Base-by-base conservation (phyloP, 2,888 invertebrate genomes). In the Notodonta ziczac region DNA sequence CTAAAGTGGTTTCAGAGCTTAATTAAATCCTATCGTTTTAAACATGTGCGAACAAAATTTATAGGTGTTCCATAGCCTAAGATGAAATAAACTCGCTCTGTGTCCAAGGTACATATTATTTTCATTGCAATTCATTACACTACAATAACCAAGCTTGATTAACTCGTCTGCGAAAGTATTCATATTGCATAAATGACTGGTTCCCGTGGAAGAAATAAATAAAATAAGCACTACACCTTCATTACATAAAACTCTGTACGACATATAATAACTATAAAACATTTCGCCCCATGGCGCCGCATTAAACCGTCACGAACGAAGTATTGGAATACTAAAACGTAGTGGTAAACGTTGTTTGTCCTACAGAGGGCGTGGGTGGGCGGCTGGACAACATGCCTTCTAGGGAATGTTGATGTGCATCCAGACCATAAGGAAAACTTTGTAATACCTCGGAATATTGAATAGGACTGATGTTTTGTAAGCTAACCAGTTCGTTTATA, bases 341-440 rank as follows among this genome's bases (percentile, higher is more conserved):
- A 74, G 76, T 78, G 72, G 74, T 76, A 76, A 73, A 72, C 76
- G 82, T 78, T 83, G 80, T 83, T 84, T 82, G 74, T 80, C 72
- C 82, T 76, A 73, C 57, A 78, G 78, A 68, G 77, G 82, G 83
- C 84, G 90, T 89, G 86, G 88, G 89, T 81, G 88, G 85, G 67
- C 66, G 76, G 77, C 79, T 71, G 74, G 82, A 77, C 89, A 74
- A 85, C 85, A 76, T 84, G 81, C 93, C 92, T 84, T 93, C 72
- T 91, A 92, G 83, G 92, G 93, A 89, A 92, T 86, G 86, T 90
- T 86, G 91, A 72, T 80, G 80, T 82, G 83, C 82, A 87, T 85
- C 84, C 88, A 81, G 80, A 79, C 66, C 74, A 76, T 81, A 79
- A 81, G 84, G 83, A 84, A 86, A 85, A 81, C 78, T 73, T 72